Conservation (phyloP, 2,888 invertebrate genomes). For the Tuta absoluta region DNA sequence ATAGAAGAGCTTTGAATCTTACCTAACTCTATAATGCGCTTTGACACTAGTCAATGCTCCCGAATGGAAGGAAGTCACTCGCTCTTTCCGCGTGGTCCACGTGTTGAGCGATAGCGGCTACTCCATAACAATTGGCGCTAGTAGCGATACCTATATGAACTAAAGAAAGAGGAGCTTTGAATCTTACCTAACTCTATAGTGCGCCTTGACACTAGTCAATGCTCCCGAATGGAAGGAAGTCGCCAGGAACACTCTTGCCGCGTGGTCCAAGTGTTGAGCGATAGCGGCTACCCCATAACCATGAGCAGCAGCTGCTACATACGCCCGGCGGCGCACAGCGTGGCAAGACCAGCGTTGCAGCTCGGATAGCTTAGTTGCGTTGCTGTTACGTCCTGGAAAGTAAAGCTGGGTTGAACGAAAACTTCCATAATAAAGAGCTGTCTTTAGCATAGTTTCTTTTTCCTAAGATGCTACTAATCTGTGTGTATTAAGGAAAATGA, state of each 20-base stretch:
- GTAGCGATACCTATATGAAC: background rate
- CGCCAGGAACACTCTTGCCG: slow-evolving; percentile 90
- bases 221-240: slow-evolving; percentile 91
- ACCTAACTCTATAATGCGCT: slow-evolving; percentile 89
- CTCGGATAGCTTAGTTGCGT: slow-evolving; percentile 41
- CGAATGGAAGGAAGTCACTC: slow-evolving; percentile 88
- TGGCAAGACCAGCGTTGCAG: slow-evolving; percentile 86
- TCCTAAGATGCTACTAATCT: too few species aligned
- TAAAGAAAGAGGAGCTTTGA: background rate
- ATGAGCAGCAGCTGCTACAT: slow-evolving; percentile 86
- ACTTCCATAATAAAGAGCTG: background rate
- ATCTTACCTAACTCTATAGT: slow-evolving; percentile 87
- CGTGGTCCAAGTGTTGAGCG: slow-evolving; percentile 92
- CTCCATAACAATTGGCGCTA: slow-evolving; percentile 91
- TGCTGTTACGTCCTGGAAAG: slow-evolving; percentile 39
- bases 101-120: slow-evolving; percentile 93
- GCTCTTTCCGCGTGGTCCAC: slow-evolving; percentile 91
- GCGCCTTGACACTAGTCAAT: slow-evolving; percentile 88
- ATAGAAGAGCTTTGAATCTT: slow-evolving; percentile 37
- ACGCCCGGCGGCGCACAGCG: slow-evolving; percentile 87
- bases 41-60: slow-evolving; percentile 90
- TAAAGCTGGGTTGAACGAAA: background rate
- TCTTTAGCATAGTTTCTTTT: too few species aligned
- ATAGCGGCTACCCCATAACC: slow-evolving; percentile 94
- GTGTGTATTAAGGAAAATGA: too few species aligned